Evolutionary conservation across 1,140 invertebrate genomes (phyloP).

Genomic region (Trichogramma pretiosum): DNA sequence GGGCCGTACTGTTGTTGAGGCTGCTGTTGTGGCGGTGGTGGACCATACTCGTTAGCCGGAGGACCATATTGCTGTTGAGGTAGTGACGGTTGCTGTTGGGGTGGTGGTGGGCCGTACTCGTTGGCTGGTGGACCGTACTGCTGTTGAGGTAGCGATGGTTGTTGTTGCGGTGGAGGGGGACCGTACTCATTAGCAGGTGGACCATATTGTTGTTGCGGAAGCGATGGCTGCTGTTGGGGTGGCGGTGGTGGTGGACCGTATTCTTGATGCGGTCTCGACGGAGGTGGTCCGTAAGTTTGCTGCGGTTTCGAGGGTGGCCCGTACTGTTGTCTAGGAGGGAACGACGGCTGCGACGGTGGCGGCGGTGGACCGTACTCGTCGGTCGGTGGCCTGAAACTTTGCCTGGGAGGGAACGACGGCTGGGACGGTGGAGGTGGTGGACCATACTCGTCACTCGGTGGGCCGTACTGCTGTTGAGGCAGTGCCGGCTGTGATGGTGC

Average conservation of each 20-base stretch:
- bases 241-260: too few relatives aligned
- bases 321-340: too few relatives aligned
- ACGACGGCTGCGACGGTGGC: too few relatives aligned
- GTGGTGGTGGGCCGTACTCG: constrained; percentile 11
- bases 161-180: not conserved
- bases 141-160: not conserved
- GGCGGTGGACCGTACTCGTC: constrained; percentile 18
- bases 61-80: constrained; percentile 14
- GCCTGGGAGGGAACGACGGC: not conserved
- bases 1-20: constrained; percentile 5
- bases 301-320: too few relatives aligned
- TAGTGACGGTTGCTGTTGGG: constrained; percentile 1
- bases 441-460: constrained; percentile 13
- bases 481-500: too few relatives aligned
- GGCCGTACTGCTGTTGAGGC: constrained; percentile 9
- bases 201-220: constrained; percentile 8
- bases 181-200: not conserved
- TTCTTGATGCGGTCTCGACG: too few relatives aligned
- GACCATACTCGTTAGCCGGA: constrained; percentile 13
- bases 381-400: not conserved
- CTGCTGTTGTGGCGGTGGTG: constrained; percentile 1
- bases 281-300: constrained; percentile 28
- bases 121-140: constrained; percentile 7
- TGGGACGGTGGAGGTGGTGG: too few relatives aligned
- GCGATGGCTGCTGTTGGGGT: too few relatives aligned